phyloP scores from a whole-genome alignment of 1,140 invertebrate genomes.

The Anadara kagoshimensis region DNA sequence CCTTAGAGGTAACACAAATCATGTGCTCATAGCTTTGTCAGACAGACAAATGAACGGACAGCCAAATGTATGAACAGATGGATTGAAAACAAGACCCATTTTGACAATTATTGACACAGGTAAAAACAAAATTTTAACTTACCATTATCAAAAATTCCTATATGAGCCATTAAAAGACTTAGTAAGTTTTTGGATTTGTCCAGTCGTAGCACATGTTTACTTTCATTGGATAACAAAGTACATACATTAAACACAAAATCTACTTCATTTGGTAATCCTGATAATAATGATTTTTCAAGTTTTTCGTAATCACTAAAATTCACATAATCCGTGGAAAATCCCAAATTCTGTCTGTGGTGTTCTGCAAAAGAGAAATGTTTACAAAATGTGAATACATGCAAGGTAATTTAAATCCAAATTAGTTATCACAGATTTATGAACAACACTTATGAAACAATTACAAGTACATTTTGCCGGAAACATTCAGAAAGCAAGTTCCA shows the following conservation, averaged over 20 bases:
- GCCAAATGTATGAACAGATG: no score
- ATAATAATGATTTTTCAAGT: slow-evolving; percentile 90
- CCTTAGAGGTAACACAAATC: no score
- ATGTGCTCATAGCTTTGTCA: no score
- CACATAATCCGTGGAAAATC: slow-evolving; percentile 83
- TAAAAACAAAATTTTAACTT: slow-evolving; percentile 70
- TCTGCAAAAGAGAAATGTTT: slow-evolving; percentile 74
- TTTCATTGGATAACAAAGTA: slow-evolving; percentile 94
- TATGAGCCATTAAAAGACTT: slow-evolving; percentile 92
- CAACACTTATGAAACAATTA: no score
- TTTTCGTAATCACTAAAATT: slow-evolving; percentile 89
- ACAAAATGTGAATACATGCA: no score
- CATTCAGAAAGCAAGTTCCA: no score
- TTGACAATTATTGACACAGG: slow-evolving; percentile 1
- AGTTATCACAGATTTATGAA: no score
- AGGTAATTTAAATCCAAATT: no score
- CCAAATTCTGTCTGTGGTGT: slow-evolving; percentile 79
- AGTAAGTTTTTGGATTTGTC: slow-evolving; percentile 88
- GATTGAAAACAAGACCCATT: no score
- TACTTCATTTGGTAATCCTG: slow-evolving; percentile 97
- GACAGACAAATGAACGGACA: no score
- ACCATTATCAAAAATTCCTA: slow-evolving; percentile 93
- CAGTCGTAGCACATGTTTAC: slow-evolving; percentile 89
- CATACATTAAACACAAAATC: slow-evolving; percentile 99
- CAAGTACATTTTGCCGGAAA: no score